phyloP scores from a whole-genome alignment of 2,797 vertebrate species.

The Diplodus sargus region DNA sequence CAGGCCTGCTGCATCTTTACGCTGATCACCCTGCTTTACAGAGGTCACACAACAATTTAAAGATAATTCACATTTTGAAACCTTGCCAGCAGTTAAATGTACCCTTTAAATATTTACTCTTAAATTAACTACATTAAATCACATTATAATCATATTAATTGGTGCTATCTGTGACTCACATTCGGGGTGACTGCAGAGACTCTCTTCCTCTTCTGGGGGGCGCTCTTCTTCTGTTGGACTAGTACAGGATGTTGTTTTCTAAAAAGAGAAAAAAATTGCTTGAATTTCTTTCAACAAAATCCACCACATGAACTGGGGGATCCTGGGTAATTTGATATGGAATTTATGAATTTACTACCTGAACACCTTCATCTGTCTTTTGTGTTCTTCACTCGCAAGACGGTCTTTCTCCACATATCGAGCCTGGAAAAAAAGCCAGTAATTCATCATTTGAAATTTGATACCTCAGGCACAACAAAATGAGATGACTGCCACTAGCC shows the following conservation, averaged over 20 bases:
- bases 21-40: neutral
- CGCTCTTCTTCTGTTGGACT: too few species aligned
- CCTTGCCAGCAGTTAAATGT: neutral
- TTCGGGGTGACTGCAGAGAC: constrained; percentile 67
- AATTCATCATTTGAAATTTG: neutral
- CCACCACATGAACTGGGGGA: too few species aligned
- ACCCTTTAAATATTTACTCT: neutral
- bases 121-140: neutral
- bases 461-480: neutral
- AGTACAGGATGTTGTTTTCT: constrained; percentile 18
- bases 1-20: neutral
- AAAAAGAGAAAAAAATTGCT: constrained; percentile 29
- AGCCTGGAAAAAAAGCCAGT: constrained; percentile 73
- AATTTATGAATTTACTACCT: constrained; percentile 75
- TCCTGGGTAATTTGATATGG: too few species aligned
- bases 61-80: neutral
- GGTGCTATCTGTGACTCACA: constrained; percentile 77
- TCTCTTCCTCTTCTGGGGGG: neutral
- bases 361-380: constrained; percentile 81
- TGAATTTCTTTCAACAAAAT: neutral
- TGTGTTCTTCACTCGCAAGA: constrained; percentile 83
- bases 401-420: constrained; percentile 86
- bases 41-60: neutral
- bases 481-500: neutral
- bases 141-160: neutral